phyloP scores from a whole-genome alignment of 2,888 invertebrate species.

The Heliconius charithonia region DNA sequence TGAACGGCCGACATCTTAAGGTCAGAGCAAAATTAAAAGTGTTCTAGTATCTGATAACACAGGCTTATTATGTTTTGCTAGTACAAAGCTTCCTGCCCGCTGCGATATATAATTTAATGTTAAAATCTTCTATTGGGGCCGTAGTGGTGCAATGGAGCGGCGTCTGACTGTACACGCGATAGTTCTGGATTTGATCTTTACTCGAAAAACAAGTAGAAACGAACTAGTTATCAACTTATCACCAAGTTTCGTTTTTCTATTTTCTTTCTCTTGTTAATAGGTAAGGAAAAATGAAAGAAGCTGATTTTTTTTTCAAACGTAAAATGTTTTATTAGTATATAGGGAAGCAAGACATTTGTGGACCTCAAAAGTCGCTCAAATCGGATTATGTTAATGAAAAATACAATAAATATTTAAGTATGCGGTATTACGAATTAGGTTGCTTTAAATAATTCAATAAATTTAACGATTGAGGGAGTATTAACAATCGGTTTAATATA shows the following conservation, averaged over 20 bases:
- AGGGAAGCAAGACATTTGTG: conserved; percentile 36
- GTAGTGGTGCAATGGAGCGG: no score
- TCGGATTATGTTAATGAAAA: conserved; percentile 42
- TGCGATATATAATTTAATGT: conserved; percentile 43
- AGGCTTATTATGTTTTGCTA: conserved; percentile 69
- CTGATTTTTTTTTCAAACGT: not conserved
- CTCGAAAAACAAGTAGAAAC: no score
- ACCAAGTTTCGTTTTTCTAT: no score
- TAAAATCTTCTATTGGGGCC: conserved; percentile 6
- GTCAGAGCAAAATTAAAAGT: conserved; percentile 81
- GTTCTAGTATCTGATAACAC: conserved; percentile 80
- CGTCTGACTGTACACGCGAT: no score
- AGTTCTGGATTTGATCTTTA: no score
- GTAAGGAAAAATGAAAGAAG: no score
- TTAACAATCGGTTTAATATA: conserved; percentile 1
- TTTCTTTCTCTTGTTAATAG: no score
- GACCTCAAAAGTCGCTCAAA: conserved; percentile 28
- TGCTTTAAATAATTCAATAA: not conserved
- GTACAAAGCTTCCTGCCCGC: conserved; percentile 65
- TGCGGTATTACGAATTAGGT: conserved; percentile 3
- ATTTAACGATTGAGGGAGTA: not conserved
- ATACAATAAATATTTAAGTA: conserved; percentile 19
- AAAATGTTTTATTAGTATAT: conserved; percentile 42
- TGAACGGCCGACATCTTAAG: conserved; percentile 78
- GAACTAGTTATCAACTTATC: no score